Conservation (phyloP, 2,113 vertebrate genomes). For the Ancistrus triradiatus region DNA sequence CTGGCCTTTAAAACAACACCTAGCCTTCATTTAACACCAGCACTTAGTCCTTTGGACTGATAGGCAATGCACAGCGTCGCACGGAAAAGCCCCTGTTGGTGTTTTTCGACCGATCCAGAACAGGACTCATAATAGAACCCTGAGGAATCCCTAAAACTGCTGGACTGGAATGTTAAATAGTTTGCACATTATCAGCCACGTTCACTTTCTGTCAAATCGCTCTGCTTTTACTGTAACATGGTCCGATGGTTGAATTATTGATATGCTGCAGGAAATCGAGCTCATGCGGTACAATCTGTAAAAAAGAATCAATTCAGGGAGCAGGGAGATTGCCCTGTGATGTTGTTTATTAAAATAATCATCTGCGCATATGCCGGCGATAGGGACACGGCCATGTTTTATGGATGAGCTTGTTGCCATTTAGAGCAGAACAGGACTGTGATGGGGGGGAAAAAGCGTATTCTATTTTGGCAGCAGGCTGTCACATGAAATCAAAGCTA, state of each 20-base stretch:
- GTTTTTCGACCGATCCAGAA: not conserved
- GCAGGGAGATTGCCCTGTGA: not conserved
- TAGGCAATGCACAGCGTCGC: not conserved
- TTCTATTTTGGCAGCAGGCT: conserved; percentile 32
- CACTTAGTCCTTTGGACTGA: not conserved
- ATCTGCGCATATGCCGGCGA: conserved; percentile 29
- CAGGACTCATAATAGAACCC: not conserved
- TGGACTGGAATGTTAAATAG: not conserved
- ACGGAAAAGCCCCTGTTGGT: no score
- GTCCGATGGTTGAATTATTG: not conserved
- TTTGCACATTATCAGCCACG: not conserved
- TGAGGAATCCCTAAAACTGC: not conserved
- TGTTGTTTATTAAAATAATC: conserved; percentile 33
- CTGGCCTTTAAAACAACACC: conserved; percentile 9
- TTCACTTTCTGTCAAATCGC: no score
- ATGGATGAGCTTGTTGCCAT: conserved; percentile 39
- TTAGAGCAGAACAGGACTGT: conserved; percentile 12
- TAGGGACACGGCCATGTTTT: conserved; percentile 33
- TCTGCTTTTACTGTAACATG: no score
- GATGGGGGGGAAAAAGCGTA: conserved; percentile 4
- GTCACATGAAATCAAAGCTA: conserved; percentile 42
- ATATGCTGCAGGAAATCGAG: no score
- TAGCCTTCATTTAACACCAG: conserved; percentile 12
- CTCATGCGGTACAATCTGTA: conserved; percentile 25
- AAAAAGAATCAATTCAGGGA: conserved; percentile 8